Conservation (phyloP, 1,140 invertebrate genomes). For the Drosophila nannoptera region DNA sequence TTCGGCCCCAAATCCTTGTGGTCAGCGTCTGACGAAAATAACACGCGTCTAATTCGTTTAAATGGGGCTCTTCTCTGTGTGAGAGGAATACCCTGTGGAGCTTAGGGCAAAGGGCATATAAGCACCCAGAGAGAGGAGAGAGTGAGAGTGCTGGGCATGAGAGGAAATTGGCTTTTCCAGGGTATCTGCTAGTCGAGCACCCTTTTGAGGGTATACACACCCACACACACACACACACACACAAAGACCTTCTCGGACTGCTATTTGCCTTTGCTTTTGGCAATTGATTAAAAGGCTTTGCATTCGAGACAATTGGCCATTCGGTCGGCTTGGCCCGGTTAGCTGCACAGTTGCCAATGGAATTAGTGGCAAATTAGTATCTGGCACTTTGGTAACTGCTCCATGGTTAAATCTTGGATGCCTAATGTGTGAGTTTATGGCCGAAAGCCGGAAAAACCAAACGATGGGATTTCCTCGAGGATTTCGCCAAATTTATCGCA, state of each 20-base stretch:
- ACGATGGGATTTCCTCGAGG: constrained; percentile 7
- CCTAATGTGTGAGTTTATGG: constrained; percentile 72
- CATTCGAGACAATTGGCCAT: constrained; percentile 67
- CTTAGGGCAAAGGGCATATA: not conserved
- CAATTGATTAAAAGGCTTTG: constrained; percentile 77
- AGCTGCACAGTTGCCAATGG: constrained; percentile 14
- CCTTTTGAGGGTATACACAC: no score
- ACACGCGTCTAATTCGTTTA: constrained; percentile 15
- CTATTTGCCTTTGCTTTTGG: constrained; percentile 49
- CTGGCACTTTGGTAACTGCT: constrained; percentile 29
- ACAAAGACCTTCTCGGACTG: not conserved
- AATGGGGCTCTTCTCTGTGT: not conserved
- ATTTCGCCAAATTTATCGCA: constrained; percentile 2
- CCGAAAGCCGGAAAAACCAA: constrained; percentile 6
- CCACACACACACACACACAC: not conserved
- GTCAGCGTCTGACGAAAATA: constrained; percentile 39
- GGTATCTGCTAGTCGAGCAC: not conserved
- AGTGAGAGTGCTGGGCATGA: no score
- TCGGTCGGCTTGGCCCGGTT: constrained; percentile 22
- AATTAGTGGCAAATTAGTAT: constrained; percentile 68
- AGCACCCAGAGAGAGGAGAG: not conserved
- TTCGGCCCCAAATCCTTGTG: constrained; percentile 52
- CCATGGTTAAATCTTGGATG: constrained; percentile 63
- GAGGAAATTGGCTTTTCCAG: not conserved
- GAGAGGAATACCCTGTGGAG: constrained; percentile 17